Conservation (phyloP, 2,797 vertebrate genomes). For the Dallia pectoralis region DNA sequence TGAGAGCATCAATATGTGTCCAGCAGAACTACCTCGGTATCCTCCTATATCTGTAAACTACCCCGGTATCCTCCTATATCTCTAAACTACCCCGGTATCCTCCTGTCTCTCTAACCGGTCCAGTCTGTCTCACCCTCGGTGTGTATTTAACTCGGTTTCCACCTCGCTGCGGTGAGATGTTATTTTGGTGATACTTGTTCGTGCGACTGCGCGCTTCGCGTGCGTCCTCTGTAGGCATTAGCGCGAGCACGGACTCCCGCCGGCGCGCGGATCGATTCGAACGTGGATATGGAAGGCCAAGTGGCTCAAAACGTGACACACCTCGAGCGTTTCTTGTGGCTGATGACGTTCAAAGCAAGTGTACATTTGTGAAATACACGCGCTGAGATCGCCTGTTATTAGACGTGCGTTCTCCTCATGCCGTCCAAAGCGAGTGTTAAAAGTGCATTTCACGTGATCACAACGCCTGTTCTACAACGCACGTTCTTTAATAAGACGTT, state of each 20-base stretch:
- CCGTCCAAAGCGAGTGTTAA: too few species aligned
- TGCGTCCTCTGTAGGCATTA: not conserved
- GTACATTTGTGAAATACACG: too few species aligned
- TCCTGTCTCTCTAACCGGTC: not conserved
- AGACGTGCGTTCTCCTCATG: too few species aligned
- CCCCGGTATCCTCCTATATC: not conserved
- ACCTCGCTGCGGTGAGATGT: not conserved
- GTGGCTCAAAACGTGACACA: too few species aligned
- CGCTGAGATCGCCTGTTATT: too few species aligned
- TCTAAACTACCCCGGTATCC: not conserved
- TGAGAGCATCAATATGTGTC: not conserved
- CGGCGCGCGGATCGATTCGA: not conserved
- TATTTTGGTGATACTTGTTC: not conserved
- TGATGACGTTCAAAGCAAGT: too few species aligned
- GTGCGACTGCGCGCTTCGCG: not conserved
- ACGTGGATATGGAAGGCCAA: not conserved
- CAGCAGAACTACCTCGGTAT: not conserved
- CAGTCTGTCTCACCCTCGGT: not conserved
- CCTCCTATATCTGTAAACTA: not conserved
- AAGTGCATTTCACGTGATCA: too few species aligned
- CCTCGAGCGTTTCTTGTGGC: too few species aligned
- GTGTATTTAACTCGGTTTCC: not conserved
- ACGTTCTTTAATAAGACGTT: too few species aligned
- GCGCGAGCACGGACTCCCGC: not conserved
- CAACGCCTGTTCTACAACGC: too few species aligned